Evolutionary conservation across 2,797 vertebrate genomes (phyloP), one percentile per base, ranked within the genome.

Genomic region (Clarias fuscus): DNA sequence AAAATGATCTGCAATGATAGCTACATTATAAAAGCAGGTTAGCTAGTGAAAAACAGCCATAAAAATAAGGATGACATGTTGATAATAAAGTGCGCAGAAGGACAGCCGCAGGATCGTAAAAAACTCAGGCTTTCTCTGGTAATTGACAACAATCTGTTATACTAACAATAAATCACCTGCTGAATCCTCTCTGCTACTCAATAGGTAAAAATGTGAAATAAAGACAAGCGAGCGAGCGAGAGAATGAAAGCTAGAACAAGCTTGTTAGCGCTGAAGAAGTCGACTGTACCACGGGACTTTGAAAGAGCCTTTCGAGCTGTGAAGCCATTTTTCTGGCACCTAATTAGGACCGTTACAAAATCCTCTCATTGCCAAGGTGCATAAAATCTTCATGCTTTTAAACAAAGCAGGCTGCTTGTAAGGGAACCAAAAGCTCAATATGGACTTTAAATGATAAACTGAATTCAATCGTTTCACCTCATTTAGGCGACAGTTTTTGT

Each of bases 311-410:
- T 85, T 86, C 48, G 82, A 85, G 85, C 72, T 77, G 72, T 75
- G 79, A 77, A 86, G 86, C 40, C 71, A 82, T 67, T 75, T 87
- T 89, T 85, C 87, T 82, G 64, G 56, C 82, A 86, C 88, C 90
- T 92, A 93, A 94, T 95, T 94, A 93, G 88, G 89, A n/a, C 83
- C 20, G 59, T 84, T 84, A 77, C 67, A 81, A 53, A 91, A 53
- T 71, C 80, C 84, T 83, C 87, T 85, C 86, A 75, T 88, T 82
- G 37, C 82, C 85, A 89, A 91, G 86, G 90, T 91, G 89, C 76
- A 88, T 88, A 70, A 89, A 88, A 89, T 85, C 83, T 88, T 76
- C 81, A 89, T 76, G 77, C 79, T 67, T 82, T 82, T 64, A 82
- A 82, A 82, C 43, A 18, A 62, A 30, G 79, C 30, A 65, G 43